Conservation (phyloP, 2,888 invertebrate genomes). For the Therioaphis trifolii region DNA sequence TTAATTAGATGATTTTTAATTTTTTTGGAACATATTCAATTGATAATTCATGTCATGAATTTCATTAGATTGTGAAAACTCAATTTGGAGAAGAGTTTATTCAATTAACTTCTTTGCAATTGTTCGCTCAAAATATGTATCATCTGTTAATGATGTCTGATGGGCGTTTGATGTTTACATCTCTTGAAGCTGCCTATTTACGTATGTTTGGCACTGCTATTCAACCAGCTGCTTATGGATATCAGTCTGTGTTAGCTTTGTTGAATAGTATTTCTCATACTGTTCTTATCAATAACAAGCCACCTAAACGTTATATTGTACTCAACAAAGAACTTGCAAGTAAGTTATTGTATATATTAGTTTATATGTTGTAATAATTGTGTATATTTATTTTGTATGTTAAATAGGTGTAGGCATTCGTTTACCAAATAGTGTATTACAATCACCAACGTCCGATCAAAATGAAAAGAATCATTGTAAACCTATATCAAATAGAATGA, state of each 20-base stretch:
- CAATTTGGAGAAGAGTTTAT: constrained; percentile 58
- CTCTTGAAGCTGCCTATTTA: constrained; percentile 70
- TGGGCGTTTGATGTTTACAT: constrained; percentile 70
- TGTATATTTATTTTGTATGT: background rate
- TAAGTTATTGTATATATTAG: constrained; percentile 67
- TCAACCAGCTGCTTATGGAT: constrained; percentile 72
- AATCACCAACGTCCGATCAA: constrained; percentile 3
- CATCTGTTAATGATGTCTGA: constrained; percentile 71
- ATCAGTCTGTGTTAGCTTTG: constrained; percentile 70
- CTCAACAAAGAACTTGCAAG: constrained; percentile 71
- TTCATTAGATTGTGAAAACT: constrained; percentile 58
- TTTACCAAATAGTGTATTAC: constrained; percentile 56
- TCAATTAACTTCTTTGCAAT: constrained; percentile 70
- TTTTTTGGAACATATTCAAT: background rate
- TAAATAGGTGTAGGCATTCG: constrained; percentile 58
- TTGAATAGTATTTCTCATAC: constrained; percentile 73
- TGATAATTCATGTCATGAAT: too few relatives aligned
- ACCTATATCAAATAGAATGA: background rate
- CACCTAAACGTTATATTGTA: constrained; percentile 68
- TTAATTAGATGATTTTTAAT: constrained; percentile 48
- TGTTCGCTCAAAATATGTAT: constrained; percentile 72
- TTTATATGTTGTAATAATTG: background rate
- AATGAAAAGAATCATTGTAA: constrained; percentile 38
- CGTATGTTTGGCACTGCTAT: constrained; percentile 70
- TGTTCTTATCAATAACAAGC: constrained; percentile 69